Evolutionary conservation across 2,888 invertebrate species (phyloP).

Genomic region (Lacanobia wlatinum): DNA sequence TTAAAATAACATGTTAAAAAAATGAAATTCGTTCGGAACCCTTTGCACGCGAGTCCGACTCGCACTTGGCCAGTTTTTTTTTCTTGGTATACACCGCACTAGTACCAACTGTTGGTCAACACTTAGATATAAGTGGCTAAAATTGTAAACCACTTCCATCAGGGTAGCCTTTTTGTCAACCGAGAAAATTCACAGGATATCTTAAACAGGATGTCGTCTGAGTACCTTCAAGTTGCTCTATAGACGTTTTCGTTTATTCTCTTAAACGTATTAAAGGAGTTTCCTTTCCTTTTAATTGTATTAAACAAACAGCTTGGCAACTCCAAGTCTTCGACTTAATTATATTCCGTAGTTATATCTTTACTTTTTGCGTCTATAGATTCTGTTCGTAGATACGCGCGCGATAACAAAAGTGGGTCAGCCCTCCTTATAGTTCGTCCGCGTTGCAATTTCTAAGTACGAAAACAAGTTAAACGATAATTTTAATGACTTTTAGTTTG

Average conservation of each 20-base stretch:
- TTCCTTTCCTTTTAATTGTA: conserved; percentile 50
- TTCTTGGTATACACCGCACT: too few relatives aligned
- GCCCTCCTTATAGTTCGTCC: conserved; percentile 53
- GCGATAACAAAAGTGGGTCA: conserved; percentile 70
- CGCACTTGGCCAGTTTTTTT: too few relatives aligned
- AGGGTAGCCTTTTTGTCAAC: background rate
- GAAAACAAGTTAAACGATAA: conserved; percentile 71
- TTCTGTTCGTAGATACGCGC: conserved; percentile 50
- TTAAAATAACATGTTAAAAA: too few relatives aligned
- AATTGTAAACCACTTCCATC: background rate
- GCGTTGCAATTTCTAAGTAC: conserved; percentile 58
- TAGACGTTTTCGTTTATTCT: conserved; percentile 48
- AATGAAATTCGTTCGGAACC: too few relatives aligned
- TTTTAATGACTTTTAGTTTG: conserved; percentile 76
- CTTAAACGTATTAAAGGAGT: conserved; percentile 51
- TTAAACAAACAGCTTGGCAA: conserved; percentile 53
- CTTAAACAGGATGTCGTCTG: conserved; percentile 11
- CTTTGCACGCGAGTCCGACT: too few relatives aligned
- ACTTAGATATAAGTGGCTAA: background rate
- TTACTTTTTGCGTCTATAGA: conserved; percentile 50
- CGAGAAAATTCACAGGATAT: conserved; percentile 12
- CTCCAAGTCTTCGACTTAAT: conserved; percentile 52
- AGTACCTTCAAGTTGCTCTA: conserved; percentile 18
- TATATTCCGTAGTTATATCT: conserved; percentile 42
- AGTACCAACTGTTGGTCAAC: too few relatives aligned